phyloP scores from a whole-genome alignment of 2,113 vertebrate species.

The Cyphomyrus discorhynchus region DNA sequence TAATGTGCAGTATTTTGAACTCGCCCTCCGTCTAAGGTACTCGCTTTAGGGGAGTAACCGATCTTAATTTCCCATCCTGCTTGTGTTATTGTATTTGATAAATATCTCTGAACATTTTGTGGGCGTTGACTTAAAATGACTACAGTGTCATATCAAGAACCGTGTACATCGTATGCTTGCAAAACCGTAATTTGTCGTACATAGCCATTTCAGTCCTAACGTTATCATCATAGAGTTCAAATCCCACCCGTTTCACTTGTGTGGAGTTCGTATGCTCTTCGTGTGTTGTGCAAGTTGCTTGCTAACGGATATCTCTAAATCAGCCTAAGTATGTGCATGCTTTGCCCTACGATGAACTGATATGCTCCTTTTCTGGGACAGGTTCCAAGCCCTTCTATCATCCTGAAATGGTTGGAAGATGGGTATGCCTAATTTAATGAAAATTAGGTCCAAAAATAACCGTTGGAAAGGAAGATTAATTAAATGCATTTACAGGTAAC shows the following conservation, averaged over 20 bases:
- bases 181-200: not conserved
- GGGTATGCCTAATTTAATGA: not conserved
- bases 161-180: not conserved
- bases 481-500: not conserved
- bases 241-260: not conserved
- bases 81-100: not conserved
- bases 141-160: not conserved
- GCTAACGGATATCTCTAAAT: not conserved
- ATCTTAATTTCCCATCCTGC: not conserved
- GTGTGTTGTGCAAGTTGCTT: not conserved
- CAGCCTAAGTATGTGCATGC: not conserved
- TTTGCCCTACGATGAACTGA: not conserved
- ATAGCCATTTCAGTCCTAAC: not conserved
- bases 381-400: not conserved
- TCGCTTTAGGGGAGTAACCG: not conserved
- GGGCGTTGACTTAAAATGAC: not conserved
- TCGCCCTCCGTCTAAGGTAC: not conserved
- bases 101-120: not conserved
- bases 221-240: not conserved
- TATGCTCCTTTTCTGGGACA: not conserved
- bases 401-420: not conserved
- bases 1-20: not conserved
- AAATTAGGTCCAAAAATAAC: not conserved
- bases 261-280: not conserved
- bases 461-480: not conserved